Conservation (phyloP, 2,797 vertebrate species). For the Notamacropus eugenii region DNA sequence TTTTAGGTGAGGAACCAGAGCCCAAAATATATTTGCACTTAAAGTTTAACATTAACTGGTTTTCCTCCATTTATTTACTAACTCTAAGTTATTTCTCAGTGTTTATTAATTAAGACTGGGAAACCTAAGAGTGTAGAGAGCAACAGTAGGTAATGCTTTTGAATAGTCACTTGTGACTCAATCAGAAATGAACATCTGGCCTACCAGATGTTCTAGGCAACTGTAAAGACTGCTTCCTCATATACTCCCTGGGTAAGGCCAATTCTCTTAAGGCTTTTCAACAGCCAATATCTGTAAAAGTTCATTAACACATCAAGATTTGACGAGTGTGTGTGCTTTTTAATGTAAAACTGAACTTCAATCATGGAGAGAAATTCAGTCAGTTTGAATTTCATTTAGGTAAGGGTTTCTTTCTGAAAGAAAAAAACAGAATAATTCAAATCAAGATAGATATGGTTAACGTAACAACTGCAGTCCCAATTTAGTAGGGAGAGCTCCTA, state of each 20-base stretch:
- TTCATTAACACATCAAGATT: not conserved
- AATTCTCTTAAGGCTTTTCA: not conserved
- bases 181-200: conserved; percentile 47
- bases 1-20: not conserved
- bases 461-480: not conserved
- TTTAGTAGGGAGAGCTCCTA: not conserved
- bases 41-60: not conserved
- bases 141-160: not conserved
- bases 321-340: not conserved
- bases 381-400: not conserved
- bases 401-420: not conserved
- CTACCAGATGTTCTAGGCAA: conserved; percentile 44
- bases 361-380: conserved; percentile 15
- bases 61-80: conserved; percentile 29
- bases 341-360: conserved; percentile 2
- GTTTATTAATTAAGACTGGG: not conserved
- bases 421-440: not conserved
- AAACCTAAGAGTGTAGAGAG: not conserved
- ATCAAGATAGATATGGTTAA: not conserved
- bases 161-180: conserved; percentile 14
- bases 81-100: conserved; percentile 17
- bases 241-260: not conserved
- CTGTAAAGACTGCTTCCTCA: conserved; percentile 30
- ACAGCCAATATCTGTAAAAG: not conserved
- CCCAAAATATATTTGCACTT: not conserved